Percentiles rank a stretch among this genome's conserved stretches.
Conservation (phyloP, 2,797 vertebrate species). For the Melanogrammus aeglefinus region DNA sequence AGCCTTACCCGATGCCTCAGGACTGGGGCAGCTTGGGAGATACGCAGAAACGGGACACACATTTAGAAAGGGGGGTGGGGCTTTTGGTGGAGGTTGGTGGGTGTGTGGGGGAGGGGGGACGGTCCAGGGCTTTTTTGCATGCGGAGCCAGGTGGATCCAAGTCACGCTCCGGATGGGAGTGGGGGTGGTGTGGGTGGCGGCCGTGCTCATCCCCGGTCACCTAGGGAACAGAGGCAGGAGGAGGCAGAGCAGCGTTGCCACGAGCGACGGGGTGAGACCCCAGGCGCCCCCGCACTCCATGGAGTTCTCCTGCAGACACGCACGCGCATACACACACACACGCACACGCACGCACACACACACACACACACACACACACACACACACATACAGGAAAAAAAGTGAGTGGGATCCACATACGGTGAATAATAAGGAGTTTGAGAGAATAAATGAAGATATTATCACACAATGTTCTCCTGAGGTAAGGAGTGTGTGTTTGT, state of each 20-base stretch:
- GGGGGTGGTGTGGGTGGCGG: slow-evolving; percentile 33
- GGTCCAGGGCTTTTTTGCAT: slow-evolving; percentile 56
- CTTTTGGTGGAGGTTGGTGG: neutral
- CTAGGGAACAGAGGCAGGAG: slow-evolving; percentile 78
- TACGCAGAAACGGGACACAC: slow-evolving; percentile 42
- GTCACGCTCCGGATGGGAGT: slow-evolving; percentile 64
- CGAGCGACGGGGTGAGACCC: slow-evolving; percentile 67
- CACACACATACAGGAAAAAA: neutral
- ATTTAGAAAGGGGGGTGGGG: slow-evolving; percentile 34
- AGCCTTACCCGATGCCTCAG: slow-evolving; percentile 8
- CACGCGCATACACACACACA: neutral
- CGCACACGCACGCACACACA: neutral
- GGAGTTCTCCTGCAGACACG: slow-evolving; percentile 84
- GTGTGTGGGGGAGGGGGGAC: slow-evolving; percentile 24
- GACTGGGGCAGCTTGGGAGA: slow-evolving; percentile 43
- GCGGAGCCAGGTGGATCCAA: slow-evolving; percentile 55
- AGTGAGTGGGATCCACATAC: neutral
- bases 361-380: no score
- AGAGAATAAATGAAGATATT: neutral
- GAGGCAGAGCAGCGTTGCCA: slow-evolving; percentile 71
- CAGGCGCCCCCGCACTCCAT: slow-evolving; percentile 88
- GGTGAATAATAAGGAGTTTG: neutral
- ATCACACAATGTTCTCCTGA: neutral
- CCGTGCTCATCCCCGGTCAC: slow-evolving; percentile 81
- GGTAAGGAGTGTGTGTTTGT: neutral